These are phyloP conservation scores for Heliconius nattereri DNA, from an alignment of 1,140 invertebrate genomes.

Conservation along the genomic window DNA sequence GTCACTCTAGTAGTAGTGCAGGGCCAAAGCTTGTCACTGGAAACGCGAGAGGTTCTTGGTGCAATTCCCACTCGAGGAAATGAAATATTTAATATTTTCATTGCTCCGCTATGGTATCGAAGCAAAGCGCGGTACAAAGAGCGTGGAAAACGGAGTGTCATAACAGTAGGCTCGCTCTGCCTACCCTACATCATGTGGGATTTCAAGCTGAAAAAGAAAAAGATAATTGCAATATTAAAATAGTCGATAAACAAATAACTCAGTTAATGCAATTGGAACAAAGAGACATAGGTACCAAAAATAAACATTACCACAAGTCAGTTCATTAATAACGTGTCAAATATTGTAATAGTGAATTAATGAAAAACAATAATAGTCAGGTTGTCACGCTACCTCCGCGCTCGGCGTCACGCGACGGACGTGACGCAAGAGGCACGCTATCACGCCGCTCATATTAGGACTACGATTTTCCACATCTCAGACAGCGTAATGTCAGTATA, in stretches of 20 bases:
- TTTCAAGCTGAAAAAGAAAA: too few species aligned
- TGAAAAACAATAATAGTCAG: constrained; percentile 45
- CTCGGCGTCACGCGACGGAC: constrained; percentile 40
- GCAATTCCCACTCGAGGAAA: too few species aligned
- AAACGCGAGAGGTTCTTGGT: too few species aligned
- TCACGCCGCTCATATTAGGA: constrained; percentile 49
- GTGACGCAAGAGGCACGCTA: constrained; percentile 35
- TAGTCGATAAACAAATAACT: neutral
- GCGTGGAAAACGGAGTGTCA: too few species aligned
- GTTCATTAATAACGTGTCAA: constrained; percentile 44
- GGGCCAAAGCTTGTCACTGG: too few species aligned
- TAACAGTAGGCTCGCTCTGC: too few species aligned
- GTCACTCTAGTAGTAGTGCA: too few species aligned
- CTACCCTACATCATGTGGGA: too few species aligned
- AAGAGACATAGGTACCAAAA: constrained; percentile 28
- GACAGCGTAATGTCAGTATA: constrained; percentile 70
- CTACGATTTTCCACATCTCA: constrained; percentile 75
- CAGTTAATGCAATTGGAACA: neutral
- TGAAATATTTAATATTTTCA: too few species aligned
- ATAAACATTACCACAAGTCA: constrained; percentile 32
- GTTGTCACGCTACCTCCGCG: constrained; percentile 41
- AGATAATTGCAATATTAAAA: too few species aligned
- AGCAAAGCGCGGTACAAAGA: too few species aligned
- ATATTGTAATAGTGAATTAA: constrained; percentile 48
- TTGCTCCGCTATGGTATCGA: too few species aligned